Evolutionary conservation across 2,888 invertebrate genomes (phyloP), one percentile per base, ranked within the genome.

Genomic region (Theodoxus fluviatilis): DNA sequence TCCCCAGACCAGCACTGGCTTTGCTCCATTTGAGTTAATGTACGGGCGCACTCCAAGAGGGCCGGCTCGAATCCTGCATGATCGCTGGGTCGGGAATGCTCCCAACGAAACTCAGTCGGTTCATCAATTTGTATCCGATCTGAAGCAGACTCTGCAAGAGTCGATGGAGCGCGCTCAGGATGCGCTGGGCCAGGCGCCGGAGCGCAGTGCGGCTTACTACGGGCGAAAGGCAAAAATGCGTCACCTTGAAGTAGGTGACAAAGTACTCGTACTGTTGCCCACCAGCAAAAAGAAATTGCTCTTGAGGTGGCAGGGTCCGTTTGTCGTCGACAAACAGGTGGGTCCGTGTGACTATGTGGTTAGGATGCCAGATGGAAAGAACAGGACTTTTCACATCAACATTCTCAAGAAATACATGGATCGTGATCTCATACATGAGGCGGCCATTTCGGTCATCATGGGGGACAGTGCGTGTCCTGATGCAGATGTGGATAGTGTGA

Each of bases 221-320:
- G 76, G 79, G 49, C 35, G 47, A 18, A 77, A 71, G 43, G 67
- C 74, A 6, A 74, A 57, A 52, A 12, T 9, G 3, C 52, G 69
- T 55, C 40, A 40, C 3, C 70, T 76, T 25, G 68, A 69, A n/a
- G 38, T 43, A 3, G 75, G 73, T 25, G 76, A 76, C 12, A 69
- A 70, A 31, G 78, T 74, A 0, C 61, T 78, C 3, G 69, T 80
- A 0, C 64, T 80, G 15, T 40, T 78, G 1, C 74, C 76, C 9
- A 76, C 76, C 0, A 71, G 78, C 31, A n/a, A 67, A 3, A 79
- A 78, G 70, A 79, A 78, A 61, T 63, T 75, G n/a, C 43, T 74
- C 3, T 52, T 75, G 43, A 75, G 74, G 28, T 76, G 73, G 75
- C 67, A 71, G 57, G 73, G 74, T 15, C 75, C 75, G 35, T 75